Conservation (phyloP, 2,888 invertebrate species). For the Thelaira solivaga region DNA sequence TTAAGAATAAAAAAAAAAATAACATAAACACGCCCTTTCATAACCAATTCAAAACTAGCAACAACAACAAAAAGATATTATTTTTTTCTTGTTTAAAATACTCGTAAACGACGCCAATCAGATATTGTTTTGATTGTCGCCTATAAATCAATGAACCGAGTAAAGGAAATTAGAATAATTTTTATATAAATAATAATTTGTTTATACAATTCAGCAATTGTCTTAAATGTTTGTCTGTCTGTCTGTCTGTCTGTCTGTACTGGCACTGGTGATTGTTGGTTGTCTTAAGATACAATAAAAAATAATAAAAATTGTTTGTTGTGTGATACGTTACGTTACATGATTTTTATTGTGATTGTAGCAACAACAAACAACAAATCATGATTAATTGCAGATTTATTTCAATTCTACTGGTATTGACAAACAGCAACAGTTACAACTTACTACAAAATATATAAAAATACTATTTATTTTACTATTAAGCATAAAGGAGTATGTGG, state of each 20-base stretch:
- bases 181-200: slow-evolving; percentile 58
- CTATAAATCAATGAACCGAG: slow-evolving; percentile 47
- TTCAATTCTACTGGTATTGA: slow-evolving; percentile 54
- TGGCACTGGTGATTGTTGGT: neutral
- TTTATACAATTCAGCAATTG: slow-evolving; percentile 40
- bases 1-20: too few species aligned
- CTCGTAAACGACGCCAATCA: slow-evolving; percentile 23
- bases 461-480: too few species aligned
- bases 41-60: slow-evolving; percentile 13
- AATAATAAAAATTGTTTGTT: too few species aligned
- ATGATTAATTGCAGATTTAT: slow-evolving; percentile 61
- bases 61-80: too few species aligned
- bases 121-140: slow-evolving; percentile 48
- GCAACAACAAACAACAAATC: slow-evolving; percentile 61
- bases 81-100: neutral
- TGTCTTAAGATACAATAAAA: slow-evolving; percentile 21
- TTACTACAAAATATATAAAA: neutral
- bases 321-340: slow-evolving; percentile 55
- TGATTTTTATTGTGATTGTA: slow-evolving; percentile 59
- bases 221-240: slow-evolving; percentile 1
- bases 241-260: neutral
- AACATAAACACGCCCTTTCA: slow-evolving; percentile 13
- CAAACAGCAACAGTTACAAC: slow-evolving; percentile 23
- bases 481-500: too few species aligned
- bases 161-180: slow-evolving; percentile 47